A percentile compares a stretch with the other conserved stretches of the same genome.
Conservation (phyloP, 2,113 vertebrate species). For the Ornithorhynchus anatinus region DNA sequence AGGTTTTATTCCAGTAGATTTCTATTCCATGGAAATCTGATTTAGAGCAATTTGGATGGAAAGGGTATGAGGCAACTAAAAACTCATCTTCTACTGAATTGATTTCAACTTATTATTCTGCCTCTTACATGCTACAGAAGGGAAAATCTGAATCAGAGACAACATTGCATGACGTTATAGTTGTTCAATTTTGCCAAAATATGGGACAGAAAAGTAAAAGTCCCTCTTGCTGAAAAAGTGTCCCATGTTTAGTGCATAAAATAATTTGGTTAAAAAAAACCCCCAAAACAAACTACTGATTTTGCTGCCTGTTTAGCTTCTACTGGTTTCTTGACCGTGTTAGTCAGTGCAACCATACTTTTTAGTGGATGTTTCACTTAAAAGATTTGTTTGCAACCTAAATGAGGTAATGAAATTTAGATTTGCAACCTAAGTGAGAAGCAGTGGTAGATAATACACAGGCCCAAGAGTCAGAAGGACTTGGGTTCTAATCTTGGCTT, state of each 20-base stretch:
- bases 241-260: not conserved
- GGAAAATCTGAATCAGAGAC: not conserved
- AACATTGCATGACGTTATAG: not conserved
- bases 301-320: too few species aligned
- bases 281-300: too few species aligned
- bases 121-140: constrained; percentile 11
- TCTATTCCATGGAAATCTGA: not conserved
- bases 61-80: not conserved
- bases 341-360: too few species aligned
- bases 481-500: too few species aligned
- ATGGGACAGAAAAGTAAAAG: not conserved
- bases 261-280: too few species aligned
- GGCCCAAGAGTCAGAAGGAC: too few species aligned
- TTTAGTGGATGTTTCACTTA: too few species aligned
- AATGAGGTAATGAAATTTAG: too few species aligned
- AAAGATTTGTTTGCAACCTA: too few species aligned
- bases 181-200: not conserved
- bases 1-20: not conserved
- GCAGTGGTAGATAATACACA: too few species aligned
- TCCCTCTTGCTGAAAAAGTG: not conserved
- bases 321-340: too few species aligned
- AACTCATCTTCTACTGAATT: constrained; percentile 21
- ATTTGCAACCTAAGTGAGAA: too few species aligned
- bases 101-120: constrained; percentile 46
- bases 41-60: constrained; percentile 32